A percentile compares a stretch with the other conserved stretches of the same genome.
phyloP scores from a whole-genome alignment of 2,113 vertebrate genomes.

The Phalacrocorax brasilianus region DNA sequence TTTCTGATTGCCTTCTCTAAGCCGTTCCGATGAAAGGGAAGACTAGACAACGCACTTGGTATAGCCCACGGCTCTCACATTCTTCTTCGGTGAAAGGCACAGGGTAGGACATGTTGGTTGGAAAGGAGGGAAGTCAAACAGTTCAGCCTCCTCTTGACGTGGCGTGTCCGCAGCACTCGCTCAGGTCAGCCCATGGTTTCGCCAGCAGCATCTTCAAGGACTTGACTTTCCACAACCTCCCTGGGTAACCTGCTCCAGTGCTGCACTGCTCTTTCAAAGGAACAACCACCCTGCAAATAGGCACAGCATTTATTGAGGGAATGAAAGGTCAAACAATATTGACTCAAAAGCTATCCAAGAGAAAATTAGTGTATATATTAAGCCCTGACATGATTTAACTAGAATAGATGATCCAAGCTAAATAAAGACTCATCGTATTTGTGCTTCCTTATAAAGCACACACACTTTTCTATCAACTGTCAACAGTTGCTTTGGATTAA shows the following conservation, averaged over 20 bases:
- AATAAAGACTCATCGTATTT: not conserved
- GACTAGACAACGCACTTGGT: not conserved
- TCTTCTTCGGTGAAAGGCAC: not conserved
- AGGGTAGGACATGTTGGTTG: not conserved
- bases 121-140: not conserved
- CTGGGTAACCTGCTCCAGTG: not conserved
- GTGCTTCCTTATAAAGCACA: not conserved
- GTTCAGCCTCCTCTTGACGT: not conserved
- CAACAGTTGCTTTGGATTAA: constrained; percentile 1
- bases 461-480: not conserved
- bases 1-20: not conserved
- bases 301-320: not conserved
- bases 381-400: constrained; percentile 23
- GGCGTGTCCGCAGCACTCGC: accelerated
- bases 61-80: not conserved
- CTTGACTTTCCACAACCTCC: not conserved
- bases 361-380: not conserved
- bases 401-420: constrained; percentile 20
- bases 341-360: constrained; percentile 9
- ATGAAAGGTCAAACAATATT: not conserved
- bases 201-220: not conserved
- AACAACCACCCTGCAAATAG: not conserved
- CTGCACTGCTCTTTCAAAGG: not conserved
- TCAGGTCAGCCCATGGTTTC: not conserved
- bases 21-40: not conserved